Evolutionary conservation across 1,140 invertebrate species (phyloP).

Genomic region (Drosophila albomicans): DNA sequence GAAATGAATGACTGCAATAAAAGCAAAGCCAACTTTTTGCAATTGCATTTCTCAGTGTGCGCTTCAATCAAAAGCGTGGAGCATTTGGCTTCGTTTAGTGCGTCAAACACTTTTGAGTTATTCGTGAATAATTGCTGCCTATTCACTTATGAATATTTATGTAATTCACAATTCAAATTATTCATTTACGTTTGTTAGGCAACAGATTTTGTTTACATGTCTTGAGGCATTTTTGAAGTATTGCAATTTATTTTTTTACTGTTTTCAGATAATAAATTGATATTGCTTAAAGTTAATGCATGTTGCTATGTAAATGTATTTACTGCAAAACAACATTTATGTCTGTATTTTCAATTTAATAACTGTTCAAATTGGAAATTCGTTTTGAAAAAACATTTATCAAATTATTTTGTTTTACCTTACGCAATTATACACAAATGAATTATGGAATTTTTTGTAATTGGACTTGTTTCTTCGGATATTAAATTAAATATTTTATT

Average conservation of each 20-base stretch:
- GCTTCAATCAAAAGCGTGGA: conserved; percentile 35
- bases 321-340: too few species aligned
- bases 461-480: too few species aligned
- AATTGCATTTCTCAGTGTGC: conserved; percentile 39
- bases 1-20: conserved; percentile 77
- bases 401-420: too few species aligned
- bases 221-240: not conserved
- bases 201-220: not conserved
- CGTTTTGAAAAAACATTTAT: not conserved
- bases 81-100: conserved; percentile 22
- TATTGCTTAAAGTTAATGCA: not conserved
- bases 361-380: not conserved
- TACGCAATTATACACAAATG: too few species aligned
- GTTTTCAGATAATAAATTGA: conserved; percentile 1
- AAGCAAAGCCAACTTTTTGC: conserved; percentile 30
- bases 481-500: too few species aligned
- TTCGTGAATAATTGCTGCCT: conserved; percentile 12
- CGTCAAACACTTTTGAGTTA: conserved; percentile 9
- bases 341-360: not conserved
- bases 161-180: not conserved
- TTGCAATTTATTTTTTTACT: not conserved
- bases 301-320: not conserved
- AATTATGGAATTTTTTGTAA: too few species aligned
- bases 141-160: conserved; percentile 10
- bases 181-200: not conserved